phyloP scores from a whole-genome alignment of 2,113 vertebrate species.

The Phrynosoma blainvillii region DNA sequence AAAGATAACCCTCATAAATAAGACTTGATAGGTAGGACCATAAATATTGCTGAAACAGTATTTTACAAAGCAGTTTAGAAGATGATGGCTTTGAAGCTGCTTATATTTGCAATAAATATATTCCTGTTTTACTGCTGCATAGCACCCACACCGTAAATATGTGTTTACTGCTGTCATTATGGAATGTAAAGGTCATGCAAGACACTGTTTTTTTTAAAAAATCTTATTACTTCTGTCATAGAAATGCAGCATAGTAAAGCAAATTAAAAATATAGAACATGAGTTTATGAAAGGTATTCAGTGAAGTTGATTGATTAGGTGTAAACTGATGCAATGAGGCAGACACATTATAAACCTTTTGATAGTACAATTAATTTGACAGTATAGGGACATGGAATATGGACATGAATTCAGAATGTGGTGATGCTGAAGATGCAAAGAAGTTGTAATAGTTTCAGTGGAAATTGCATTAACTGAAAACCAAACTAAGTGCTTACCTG shows the following conservation, averaged over 20 bases:
- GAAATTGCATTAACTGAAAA: neutral
- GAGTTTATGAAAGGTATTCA: slow-evolving; percentile 8
- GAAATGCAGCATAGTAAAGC: slow-evolving; percentile 38
- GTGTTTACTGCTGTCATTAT: slow-evolving; percentile 45
- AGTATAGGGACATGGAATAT: slow-evolving; percentile 45
- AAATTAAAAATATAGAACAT: slow-evolving; percentile 30
- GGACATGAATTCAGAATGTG: slow-evolving; percentile 49
- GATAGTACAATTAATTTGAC: slow-evolving; percentile 54
- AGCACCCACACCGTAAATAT: slow-evolving; percentile 39
- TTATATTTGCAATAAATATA: slow-evolving; percentile 38
- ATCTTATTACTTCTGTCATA: slow-evolving; percentile 41
- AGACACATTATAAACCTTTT: slow-evolving; percentile 50
- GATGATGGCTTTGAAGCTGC: slow-evolving; percentile 34
- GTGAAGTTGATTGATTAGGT: slow-evolving; percentile 36
- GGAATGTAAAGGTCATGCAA: slow-evolving; percentile 42
- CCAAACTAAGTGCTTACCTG: neutral
- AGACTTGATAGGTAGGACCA: slow-evolving; percentile 35
- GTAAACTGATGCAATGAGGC: slow-evolving; percentile 4
- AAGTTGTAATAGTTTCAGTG: slow-evolving; percentile 28
- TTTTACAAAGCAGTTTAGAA: slow-evolving; percentile 42
- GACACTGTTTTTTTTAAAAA: slow-evolving; percentile 14
- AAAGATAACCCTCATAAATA: slow-evolving; percentile 22
- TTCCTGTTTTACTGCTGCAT: slow-evolving; percentile 36
- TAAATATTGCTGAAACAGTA: slow-evolving; percentile 31
- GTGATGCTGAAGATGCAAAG: slow-evolving; percentile 34